These are phyloP conservation scores for Hypselothyrea guttata DNA, from an alignment of 2,888 invertebrate species.

Conservation along the genomic window DNA sequence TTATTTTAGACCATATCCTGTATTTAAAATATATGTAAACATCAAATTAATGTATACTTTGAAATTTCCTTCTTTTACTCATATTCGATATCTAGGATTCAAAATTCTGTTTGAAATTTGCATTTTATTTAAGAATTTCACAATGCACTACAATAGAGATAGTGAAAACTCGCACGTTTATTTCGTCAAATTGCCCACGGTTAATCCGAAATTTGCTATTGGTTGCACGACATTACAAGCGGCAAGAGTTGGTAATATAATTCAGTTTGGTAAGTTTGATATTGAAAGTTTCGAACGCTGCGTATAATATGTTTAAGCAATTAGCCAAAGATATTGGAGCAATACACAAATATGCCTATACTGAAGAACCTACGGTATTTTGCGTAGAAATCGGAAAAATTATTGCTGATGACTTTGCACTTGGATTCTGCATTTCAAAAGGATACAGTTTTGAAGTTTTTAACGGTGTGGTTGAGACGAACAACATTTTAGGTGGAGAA, in stretches of 20 bases:
- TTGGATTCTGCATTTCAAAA: conserved; percentile 26
- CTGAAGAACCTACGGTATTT: conserved; percentile 9
- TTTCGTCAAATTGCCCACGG: conserved; percentile 26
- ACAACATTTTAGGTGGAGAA: too few relatives aligned
- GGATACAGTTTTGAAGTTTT: conserved; percentile 25
- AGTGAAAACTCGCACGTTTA: conserved; percentile 14
- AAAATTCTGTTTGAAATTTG: too few relatives aligned
- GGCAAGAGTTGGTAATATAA: conserved; percentile 16
- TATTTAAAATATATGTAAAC: too few relatives aligned
- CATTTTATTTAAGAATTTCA: too few relatives aligned
- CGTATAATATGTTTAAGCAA: background rate
- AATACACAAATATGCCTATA: background rate
- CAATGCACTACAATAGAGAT: conserved; percentile 13
- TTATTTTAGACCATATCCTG: too few relatives aligned
- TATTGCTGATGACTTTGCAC: conserved; percentile 19
- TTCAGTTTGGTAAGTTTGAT: conserved; percentile 16
- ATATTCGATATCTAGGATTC: too few relatives aligned
- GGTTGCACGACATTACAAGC: conserved; percentile 12
- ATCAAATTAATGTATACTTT: too few relatives aligned
- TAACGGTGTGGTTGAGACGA: conserved; percentile 4
- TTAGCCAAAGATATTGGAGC: conserved; percentile 21
- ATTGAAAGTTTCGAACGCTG: background rate
- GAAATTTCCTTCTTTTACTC: too few relatives aligned
- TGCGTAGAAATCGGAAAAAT: conserved; percentile 19
- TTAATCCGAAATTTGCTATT: conserved; percentile 22